These are phyloP conservation scores for Rostratula benghalensis DNA, from an alignment of 2,113 vertebrate species.

Conservation along the genomic window DNA sequence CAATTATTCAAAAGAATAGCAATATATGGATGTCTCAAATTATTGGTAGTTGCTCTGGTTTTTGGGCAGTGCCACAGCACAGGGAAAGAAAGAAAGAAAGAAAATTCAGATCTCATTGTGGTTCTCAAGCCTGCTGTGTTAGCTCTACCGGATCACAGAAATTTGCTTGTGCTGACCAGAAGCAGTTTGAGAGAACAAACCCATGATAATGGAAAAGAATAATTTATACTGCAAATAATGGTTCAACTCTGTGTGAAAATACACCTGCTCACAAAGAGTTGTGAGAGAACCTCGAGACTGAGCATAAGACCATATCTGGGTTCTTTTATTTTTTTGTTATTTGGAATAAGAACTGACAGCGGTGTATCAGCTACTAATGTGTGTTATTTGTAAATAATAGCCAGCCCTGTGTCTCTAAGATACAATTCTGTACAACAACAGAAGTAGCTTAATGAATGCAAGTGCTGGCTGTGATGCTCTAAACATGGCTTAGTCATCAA, in stretches of 20 bases:
- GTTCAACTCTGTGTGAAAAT: background rate
- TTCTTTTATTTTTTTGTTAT: background rate
- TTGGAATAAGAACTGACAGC: background rate
- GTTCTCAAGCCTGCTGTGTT: background rate
- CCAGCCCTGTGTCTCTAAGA: background rate
- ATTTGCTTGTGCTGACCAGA: background rate
- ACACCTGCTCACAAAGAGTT: accelerated
- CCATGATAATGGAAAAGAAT: background rate
- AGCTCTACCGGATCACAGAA: background rate
- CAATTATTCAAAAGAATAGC: background rate
- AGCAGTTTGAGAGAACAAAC: background rate
- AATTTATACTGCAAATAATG: background rate
- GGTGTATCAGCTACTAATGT: background rate
- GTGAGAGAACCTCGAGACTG: background rate
- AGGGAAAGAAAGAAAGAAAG: background rate
- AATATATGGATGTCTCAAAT: background rate
- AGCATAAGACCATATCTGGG: background rate
- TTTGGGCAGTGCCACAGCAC: background rate
- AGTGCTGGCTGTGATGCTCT: background rate
- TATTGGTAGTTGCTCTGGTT: background rate
- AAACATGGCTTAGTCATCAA: background rate
- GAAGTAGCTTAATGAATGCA: background rate
- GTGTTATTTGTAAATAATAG: background rate
- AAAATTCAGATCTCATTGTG: background rate
- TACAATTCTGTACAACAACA: background rate